phyloP scores from a whole-genome alignment of 2,888 invertebrate species.

The Gonocerus acuteangulatus region DNA sequence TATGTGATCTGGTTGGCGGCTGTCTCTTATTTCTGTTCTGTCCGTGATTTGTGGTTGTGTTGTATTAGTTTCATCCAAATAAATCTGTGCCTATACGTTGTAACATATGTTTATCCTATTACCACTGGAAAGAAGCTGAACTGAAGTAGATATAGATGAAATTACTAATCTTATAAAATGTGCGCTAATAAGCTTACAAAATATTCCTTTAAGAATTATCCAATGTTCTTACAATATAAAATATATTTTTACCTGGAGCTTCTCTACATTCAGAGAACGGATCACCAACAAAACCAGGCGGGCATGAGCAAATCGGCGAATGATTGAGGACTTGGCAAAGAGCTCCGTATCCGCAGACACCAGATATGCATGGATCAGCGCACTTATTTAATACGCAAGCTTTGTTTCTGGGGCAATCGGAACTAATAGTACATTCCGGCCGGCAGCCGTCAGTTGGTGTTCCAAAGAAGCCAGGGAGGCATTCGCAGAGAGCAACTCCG shows the following conservation, averaged over 20 bases:
- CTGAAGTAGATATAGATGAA: too few species aligned
- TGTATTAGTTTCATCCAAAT: too few species aligned
- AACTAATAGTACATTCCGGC: conserved; percentile 49
- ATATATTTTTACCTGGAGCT: conserved; percentile 41
- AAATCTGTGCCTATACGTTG: too few species aligned
- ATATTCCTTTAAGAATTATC: too few species aligned
- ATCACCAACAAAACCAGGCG: conserved; percentile 62
- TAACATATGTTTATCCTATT: too few species aligned
- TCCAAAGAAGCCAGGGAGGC: conserved; percentile 48
- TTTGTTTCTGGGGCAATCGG: conserved; percentile 48
- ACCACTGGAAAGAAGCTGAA: too few species aligned
- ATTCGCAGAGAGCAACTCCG: conserved; percentile 48
- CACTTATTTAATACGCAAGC: conserved; percentile 52
- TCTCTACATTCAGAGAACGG: conserved; percentile 48
- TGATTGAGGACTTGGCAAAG: conserved; percentile 61
- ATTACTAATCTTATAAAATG: too few species aligned
- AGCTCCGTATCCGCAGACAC: conserved; percentile 56
- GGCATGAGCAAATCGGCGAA: conserved; percentile 45
- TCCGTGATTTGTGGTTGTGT: too few species aligned
- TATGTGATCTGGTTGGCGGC: too few species aligned
- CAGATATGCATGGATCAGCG: conserved; percentile 47
- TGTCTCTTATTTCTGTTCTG: too few species aligned
- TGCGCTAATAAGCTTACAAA: too few species aligned
- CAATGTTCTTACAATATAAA: too few species aligned
- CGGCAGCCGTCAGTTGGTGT: conserved; percentile 50